phyloP scores from a whole-genome alignment of 2,797 vertebrate genomes.

The Sorex maritimensis region DNA sequence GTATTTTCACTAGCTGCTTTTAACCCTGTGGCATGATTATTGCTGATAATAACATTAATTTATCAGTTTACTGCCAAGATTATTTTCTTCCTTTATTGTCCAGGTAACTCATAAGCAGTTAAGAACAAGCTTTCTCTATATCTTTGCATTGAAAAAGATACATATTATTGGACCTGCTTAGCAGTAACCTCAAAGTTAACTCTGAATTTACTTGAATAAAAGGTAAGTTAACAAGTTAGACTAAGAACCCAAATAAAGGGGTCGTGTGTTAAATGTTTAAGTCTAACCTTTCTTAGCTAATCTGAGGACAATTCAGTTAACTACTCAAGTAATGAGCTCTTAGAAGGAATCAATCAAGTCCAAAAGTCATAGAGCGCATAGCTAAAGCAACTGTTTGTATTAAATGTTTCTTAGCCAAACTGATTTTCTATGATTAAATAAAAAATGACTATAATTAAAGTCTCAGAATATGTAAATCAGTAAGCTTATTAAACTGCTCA shows the following conservation, averaged over 20 bases:
- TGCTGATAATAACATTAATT: constrained; percentile 67
- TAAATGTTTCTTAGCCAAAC: constrained; percentile 15
- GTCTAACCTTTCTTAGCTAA: neutral
- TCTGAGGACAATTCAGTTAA: constrained; percentile 31
- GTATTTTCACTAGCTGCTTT: constrained; percentile 58
- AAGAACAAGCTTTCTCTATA: constrained; percentile 81
- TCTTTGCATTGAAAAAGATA: constrained; percentile 83
- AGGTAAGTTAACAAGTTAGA: constrained; percentile 82
- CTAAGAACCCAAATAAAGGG: constrained; percentile 80
- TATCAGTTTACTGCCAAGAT: constrained; percentile 70
- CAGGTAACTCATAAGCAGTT: constrained; percentile 62
- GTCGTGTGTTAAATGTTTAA: neutral
- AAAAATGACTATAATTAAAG: neutral
- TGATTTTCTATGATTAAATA: constrained; percentile 13
- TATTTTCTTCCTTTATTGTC: constrained; percentile 82
- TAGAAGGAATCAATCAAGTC: neutral
- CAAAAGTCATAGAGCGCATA: neutral
- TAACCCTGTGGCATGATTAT: constrained; percentile 79
- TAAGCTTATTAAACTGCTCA: constrained; percentile 57
- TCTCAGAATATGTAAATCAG: constrained; percentile 27
- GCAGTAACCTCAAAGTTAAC: constrained; percentile 83
- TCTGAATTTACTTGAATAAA: constrained; percentile 85
- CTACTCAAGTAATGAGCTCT: constrained; percentile 15
- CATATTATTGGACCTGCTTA: constrained; percentile 83
- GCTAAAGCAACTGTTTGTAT: constrained; percentile 48